Evolutionary conservation across 2,113 vertebrate genomes (phyloP).

Genomic region (Progne subis): DNA sequence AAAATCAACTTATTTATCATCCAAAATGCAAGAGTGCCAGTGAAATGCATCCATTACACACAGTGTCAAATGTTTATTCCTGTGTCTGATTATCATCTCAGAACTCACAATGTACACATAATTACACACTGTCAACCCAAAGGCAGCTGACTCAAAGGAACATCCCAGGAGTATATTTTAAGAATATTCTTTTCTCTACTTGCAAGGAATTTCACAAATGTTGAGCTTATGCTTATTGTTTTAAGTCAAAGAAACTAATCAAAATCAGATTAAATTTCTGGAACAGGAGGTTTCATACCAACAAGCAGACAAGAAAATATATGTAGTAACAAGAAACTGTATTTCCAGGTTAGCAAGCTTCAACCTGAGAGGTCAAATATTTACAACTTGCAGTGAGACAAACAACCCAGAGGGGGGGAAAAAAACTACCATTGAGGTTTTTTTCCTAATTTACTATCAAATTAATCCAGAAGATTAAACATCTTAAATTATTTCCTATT

Average conservation of each 20-base stretch:
- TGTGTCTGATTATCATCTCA: neutral
- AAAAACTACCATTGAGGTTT: rapidly evolving
- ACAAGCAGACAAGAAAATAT: neutral
- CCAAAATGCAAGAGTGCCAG: neutral
- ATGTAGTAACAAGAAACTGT: rapidly evolving
- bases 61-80: neutral
- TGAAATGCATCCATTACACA: neutral
- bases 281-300: neutral
- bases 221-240: neutral
- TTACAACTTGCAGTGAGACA: neutral
- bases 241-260: neutral
- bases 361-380: neutral
- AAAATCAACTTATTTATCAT: neutral
- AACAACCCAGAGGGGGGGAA: rapidly evolving
- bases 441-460: neutral
- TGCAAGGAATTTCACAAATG: neutral
- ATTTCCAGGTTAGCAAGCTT: neutral
- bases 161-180: neutral
- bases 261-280: neutral
- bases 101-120: neutral
- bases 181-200: neutral
- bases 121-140: neutral
- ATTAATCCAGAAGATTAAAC: neutral
- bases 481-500: neutral
- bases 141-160: neutral